Evolutionary conservation across 2,888 invertebrate species (phyloP), one percentile per base, ranked within the genome.

Genomic region (Melieria crassipennis): DNA sequence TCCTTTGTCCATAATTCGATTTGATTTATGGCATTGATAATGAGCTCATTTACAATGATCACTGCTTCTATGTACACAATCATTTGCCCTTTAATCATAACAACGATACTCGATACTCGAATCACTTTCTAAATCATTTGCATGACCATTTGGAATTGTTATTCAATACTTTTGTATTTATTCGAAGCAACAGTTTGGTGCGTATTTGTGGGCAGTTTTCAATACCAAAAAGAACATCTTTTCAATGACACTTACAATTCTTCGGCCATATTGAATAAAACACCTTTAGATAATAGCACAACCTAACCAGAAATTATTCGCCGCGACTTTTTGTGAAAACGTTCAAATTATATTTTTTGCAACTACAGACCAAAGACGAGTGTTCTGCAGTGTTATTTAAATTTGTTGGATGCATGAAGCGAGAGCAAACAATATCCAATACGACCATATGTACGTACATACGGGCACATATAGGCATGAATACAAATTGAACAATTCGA

Each of bases 351-450:
- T 52, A 52, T 52, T 52, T 52, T 52, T 52, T 52, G 52, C 13
- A 52, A 30, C 52, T 5, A 50, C 9, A 50, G 50, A 50, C 3
- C 11, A 50, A 11, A 9, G 13, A n/a, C 52, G 52, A 52, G 52
- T 52, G 52, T 52, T 52, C 52, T 52, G 52, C 52, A 52, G 13
- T 52, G 52, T 52, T 52, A 11, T 52, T n/a, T n/a, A 52, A 13
- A 52, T n/a, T 52, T 52, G 52, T 52, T 52, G 52, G n/a, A 52
- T 52, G 13, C 52, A 52, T 52, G 52, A 52, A 52, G 13, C 13
- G 13, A 52, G 52, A 52, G 13, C 13, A 52, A 52, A 52, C 52
- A 52, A 52, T 52, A 52, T 52, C 11, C 30, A 30, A 30, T 30
- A 30, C 30, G 30, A 30, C 30, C 30, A 30, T 52, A 52, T 9